Percentiles rank a stretch among this genome's conserved stretches.
phyloP scores from a whole-genome alignment of 1,140 invertebrate species.

The Rhopalosiphum maidis region DNA sequence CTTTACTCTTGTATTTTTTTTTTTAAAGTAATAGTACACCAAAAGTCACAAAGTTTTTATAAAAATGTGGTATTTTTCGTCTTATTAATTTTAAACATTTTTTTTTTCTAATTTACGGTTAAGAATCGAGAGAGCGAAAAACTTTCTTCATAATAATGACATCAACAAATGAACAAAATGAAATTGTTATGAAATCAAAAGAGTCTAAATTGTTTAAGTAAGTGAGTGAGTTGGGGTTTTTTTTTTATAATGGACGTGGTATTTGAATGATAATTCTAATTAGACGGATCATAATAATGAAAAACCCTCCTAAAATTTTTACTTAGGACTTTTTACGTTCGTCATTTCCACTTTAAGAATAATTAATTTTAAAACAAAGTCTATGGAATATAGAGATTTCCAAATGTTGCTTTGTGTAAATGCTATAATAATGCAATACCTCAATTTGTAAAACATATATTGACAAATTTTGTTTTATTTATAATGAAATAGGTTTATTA shows the following conservation, averaged over 20 bases:
- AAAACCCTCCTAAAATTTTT: background rate
- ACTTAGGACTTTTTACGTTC: background rate
- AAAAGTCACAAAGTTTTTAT: background rate
- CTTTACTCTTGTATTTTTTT: background rate
- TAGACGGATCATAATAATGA: background rate
- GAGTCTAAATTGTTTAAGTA: background rate
- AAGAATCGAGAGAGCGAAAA: background rate
- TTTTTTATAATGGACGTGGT: background rate
- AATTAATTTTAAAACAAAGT: background rate
- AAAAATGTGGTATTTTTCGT: background rate
- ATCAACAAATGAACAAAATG: background rate
- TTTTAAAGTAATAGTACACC: background rate
- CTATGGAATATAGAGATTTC: background rate
- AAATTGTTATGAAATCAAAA: background rate
- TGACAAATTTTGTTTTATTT: background rate
- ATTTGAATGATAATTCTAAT: constrained; percentile 19
- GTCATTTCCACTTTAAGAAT: background rate
- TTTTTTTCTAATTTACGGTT: background rate
- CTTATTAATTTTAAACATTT: background rate
- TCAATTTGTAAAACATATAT: background rate
- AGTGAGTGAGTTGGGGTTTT: background rate
- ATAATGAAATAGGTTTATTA: background rate
- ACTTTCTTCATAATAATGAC: background rate
- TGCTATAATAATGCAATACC: background rate
- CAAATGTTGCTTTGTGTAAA: background rate